Conservation (phyloP, 2,113 vertebrate genomes). For the Andinoacara biseriatus region DNA sequence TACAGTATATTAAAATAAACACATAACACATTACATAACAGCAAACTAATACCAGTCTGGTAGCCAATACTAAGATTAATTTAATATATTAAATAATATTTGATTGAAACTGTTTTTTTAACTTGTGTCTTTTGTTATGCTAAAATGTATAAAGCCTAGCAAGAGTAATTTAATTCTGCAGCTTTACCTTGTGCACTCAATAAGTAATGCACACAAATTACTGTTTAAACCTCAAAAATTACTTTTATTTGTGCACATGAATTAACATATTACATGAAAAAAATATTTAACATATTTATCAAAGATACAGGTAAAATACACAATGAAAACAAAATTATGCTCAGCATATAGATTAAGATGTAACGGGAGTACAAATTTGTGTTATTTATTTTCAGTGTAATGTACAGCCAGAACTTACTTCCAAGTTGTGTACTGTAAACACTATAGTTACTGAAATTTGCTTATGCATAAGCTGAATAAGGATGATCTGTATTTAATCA, state of each 20-base stretch:
- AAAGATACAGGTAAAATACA: background rate
- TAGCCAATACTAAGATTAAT: background rate
- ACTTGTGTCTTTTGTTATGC: background rate
- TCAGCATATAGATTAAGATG: background rate
- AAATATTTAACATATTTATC: background rate
- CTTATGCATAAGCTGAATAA: too few relatives aligned
- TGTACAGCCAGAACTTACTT: background rate
- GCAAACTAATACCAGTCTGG: background rate
- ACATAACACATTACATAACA: background rate
- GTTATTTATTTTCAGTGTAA: conserved; percentile 1
- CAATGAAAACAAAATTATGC: background rate
- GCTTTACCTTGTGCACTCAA: background rate
- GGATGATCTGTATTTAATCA: background rate
- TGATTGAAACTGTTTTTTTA: background rate
- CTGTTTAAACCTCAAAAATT: background rate
- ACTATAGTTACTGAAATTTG: background rate
- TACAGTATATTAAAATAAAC: background rate
- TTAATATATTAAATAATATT: background rate
- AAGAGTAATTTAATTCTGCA: background rate
- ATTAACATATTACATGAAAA: background rate
- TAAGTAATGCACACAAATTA: background rate
- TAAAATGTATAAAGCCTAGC: background rate
- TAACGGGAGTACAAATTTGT: background rate
- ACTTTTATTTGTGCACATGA: background rate
- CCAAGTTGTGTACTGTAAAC: background rate